Percentiles rank a stretch among this genome's conserved stretches.
Evolutionary conservation across 2,888 invertebrate genomes (phyloP).

Genomic region (Sturmia bella): DNA sequence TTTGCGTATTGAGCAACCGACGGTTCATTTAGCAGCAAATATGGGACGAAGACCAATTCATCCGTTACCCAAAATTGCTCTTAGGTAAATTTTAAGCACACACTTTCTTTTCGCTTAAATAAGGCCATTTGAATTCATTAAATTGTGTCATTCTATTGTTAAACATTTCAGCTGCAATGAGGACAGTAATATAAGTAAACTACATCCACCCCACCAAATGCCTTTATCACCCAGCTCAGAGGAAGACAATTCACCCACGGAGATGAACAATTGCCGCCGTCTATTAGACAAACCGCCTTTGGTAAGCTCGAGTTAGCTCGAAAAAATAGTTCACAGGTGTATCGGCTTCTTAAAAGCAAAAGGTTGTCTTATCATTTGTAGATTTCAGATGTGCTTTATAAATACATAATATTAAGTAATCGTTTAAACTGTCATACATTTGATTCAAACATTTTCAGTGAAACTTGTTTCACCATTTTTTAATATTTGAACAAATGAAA

Average conservation of each 20-base stretch:
- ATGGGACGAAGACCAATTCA: conserved; percentile 63
- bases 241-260: conserved; percentile 93
- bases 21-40: conserved; percentile 36
- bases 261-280: conserved; percentile 92
- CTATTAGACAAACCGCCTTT: conserved; percentile 91
- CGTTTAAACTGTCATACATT: no score
- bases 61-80: conserved; percentile 61
- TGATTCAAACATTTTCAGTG: no score
- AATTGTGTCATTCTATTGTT: conserved; percentile 25
- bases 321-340: no score
- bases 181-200: conserved; percentile 78
- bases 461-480: no score
- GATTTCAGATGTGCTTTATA: no score
- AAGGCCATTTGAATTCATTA: neutral
- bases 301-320: no score
- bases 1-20: conserved; percentile 71
- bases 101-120: neutral
- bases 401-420: no score
- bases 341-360: no score
- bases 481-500: no score
- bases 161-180: conserved; percentile 79
- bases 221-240: conserved; percentile 85
- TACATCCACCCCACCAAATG: conserved; percentile 63
- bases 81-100: conserved; percentile 45
- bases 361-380: no score